phyloP scores from a whole-genome alignment of 2,888 invertebrate species.

The Embidobia sp. region DNA sequence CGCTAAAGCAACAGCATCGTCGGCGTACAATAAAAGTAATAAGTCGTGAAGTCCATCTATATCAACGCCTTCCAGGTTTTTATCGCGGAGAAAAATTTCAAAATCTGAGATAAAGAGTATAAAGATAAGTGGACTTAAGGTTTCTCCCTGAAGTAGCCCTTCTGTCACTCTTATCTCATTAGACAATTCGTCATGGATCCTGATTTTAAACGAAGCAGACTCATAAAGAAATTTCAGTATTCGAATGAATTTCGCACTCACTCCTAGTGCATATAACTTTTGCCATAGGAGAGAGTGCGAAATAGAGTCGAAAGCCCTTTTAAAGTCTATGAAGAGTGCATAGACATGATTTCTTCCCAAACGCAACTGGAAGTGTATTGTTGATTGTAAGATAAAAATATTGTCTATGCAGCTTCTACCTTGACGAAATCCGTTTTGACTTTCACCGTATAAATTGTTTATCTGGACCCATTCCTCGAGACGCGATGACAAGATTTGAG shows the following conservation, averaged over 20 bases:
- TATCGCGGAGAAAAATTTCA: background rate
- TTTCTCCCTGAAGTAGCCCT: background rate
- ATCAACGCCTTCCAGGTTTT: background rate
- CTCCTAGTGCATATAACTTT: background rate
- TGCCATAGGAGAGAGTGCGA: background rate
- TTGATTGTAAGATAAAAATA: slow-evolving; percentile 2
- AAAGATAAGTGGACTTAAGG: background rate
- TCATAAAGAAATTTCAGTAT: background rate
- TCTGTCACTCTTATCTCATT: background rate
- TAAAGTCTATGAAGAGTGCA: background rate
- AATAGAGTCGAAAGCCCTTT: background rate
- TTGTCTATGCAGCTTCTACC: background rate
- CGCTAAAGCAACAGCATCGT: too few relatives aligned
- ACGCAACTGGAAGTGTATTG: background rate
- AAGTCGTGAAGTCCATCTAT: background rate
- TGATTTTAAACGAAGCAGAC: background rate
- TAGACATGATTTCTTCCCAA: background rate
- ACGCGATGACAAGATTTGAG: background rate
- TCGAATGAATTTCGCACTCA: background rate
- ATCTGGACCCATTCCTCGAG: background rate
- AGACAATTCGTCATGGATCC: background rate
- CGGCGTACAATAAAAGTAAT: too few relatives aligned
- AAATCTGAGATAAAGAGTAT: slow-evolving; percentile 1
- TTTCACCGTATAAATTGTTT: background rate
- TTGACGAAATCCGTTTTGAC: background rate